Percentiles rank a stretch among this genome's conserved stretches.
Evolutionary conservation across 2,113 vertebrate genomes (phyloP).

Genomic region (Nestor notabilis): DNA sequence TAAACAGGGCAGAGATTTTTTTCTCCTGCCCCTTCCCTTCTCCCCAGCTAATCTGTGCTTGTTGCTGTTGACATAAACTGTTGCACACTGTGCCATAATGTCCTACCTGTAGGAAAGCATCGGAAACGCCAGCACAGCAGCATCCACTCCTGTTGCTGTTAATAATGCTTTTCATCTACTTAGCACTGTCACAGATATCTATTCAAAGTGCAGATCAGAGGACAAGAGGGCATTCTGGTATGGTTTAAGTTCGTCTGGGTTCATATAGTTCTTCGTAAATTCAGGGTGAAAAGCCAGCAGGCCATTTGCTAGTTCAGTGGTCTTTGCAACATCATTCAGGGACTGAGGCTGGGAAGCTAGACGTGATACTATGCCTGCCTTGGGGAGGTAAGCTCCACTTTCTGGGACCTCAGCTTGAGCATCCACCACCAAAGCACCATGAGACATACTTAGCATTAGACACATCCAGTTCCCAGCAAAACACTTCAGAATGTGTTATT

Average conservation of each 20-base stretch:
- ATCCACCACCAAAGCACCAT: background rate
- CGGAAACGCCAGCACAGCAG: accelerated
- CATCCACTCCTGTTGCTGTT: background rate
- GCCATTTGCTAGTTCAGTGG: background rate
- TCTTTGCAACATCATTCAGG: background rate
- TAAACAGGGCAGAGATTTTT: background rate
- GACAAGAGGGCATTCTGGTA: background rate
- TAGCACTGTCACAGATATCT: background rate
- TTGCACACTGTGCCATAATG: background rate
- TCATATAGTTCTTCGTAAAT: background rate
- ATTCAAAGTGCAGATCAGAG: background rate
- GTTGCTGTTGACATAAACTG: accelerated
- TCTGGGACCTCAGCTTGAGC: background rate
- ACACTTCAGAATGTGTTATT: background rate
- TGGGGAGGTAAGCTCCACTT: background rate
- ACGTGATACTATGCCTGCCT: accelerated
- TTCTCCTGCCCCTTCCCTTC: background rate
- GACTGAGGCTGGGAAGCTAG: background rate
- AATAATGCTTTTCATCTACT: background rate
- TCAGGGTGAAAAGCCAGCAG: background rate
- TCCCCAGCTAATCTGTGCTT: background rate
- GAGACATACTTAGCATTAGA: background rate
- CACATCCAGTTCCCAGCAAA: background rate
- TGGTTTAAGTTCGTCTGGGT: background rate
- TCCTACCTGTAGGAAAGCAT: background rate